A percentile compares a stretch with the other conserved stretches of the same genome.
Evolutionary conservation across 2,113 vertebrate species (phyloP).

Genomic region (Conger conger): DNA sequence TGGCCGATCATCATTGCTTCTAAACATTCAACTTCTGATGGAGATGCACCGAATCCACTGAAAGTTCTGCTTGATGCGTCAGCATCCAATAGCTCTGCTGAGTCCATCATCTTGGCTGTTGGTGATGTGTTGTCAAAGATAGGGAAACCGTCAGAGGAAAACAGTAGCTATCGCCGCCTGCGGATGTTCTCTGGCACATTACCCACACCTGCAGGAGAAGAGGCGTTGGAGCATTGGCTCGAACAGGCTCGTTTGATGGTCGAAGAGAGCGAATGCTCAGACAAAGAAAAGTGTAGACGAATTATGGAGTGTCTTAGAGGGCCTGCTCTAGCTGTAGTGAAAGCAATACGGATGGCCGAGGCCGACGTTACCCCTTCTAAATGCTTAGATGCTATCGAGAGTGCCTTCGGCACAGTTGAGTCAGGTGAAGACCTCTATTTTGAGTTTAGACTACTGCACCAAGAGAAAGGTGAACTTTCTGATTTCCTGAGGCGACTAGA

Average conservation of each 20-base stretch:
- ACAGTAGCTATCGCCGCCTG: conserved; percentile 15
- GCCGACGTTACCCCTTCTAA: conserved; percentile 16
- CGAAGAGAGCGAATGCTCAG: conserved; percentile 32
- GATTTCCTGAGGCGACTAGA: too few species aligned
- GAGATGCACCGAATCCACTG: neutral
- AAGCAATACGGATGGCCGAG: conserved; percentile 19
- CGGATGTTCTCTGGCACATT: conserved; percentile 21
- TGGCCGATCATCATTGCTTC: conserved; percentile 8
- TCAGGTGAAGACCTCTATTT: too few species aligned
- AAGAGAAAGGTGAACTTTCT: too few species aligned
- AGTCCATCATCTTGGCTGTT: conserved; percentile 19
- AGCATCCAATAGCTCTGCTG: conserved; percentile 4
- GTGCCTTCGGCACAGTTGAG: too few species aligned
- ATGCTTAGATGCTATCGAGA: too few species aligned
- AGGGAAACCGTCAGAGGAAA: conserved; percentile 4
- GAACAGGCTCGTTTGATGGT: conserved; percentile 34
- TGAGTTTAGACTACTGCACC: too few species aligned
- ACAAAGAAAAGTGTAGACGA: conserved; percentile 18
- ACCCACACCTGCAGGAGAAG: conserved; percentile 27
- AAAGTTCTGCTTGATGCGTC: too few species aligned
- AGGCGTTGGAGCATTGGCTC: conserved; percentile 26
- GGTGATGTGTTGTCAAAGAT: conserved; percentile 23
- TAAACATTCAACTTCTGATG: neutral
- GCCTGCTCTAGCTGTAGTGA: conserved; percentile 19
- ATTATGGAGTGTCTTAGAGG: conserved; percentile 37